phyloP scores from a whole-genome alignment of 2,888 invertebrate species.

The Atethmia centrago region DNA sequence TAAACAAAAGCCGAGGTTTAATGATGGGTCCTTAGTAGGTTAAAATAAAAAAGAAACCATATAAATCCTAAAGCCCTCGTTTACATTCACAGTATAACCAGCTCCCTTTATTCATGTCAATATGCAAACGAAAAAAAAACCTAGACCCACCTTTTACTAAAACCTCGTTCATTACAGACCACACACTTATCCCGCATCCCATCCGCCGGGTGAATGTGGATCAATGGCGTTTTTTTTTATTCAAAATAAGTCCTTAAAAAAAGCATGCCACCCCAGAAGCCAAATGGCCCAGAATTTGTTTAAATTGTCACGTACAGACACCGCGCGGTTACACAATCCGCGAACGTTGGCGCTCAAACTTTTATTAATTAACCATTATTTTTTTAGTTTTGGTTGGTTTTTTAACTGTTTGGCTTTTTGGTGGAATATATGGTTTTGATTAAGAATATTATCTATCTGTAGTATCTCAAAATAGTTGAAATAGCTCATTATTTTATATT shows the following conservation, averaged over 20 bases:
- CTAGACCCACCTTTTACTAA: slow-evolving; percentile 63
- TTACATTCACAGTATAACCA: slow-evolving; percentile 19
- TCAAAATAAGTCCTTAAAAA: slow-evolving; percentile 88
- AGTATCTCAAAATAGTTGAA: background rate
- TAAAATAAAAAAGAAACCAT: background rate
- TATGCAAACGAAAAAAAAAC: slow-evolving; percentile 65
- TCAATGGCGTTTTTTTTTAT: slow-evolving; percentile 86
- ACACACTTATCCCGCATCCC: slow-evolving; percentile 87
- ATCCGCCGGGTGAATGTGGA: slow-evolving; percentile 79
- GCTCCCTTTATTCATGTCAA: slow-evolving; percentile 45
- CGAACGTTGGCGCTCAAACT: slow-evolving; percentile 77
- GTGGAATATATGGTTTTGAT: background rate
- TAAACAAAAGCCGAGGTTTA: background rate
- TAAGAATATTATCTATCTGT: background rate
- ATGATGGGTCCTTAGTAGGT: too few relatives aligned
- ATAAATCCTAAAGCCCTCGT: background rate
- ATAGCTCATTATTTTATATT: background rate
- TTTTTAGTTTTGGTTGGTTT: background rate
- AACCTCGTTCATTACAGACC: slow-evolving; percentile 75
- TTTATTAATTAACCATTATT: slow-evolving; percentile 60
- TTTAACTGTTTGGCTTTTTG: background rate
- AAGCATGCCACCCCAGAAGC: slow-evolving; percentile 88
- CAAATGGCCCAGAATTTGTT: slow-evolving; percentile 91
- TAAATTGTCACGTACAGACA: slow-evolving; percentile 91
- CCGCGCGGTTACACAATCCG: slow-evolving; percentile 87